These are phyloP conservation scores for Phallusia fumigata DNA, from an alignment of 23 tunicate species.

Conservation along the genomic window DNA sequence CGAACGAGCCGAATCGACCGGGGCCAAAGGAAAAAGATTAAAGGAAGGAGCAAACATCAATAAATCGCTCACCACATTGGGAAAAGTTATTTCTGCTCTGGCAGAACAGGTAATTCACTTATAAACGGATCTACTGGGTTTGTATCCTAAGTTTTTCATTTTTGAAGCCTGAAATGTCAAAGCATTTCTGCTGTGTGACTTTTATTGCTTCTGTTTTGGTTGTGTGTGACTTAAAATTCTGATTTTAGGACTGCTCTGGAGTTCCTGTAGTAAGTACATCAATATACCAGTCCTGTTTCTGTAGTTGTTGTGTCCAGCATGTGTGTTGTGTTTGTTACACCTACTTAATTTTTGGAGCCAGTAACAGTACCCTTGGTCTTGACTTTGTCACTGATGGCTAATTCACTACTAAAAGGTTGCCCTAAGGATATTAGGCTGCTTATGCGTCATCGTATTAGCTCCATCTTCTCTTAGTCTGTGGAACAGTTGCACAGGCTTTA, in stretches of 20 bases:
- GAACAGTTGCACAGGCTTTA: neutral
- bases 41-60: conserved; percentile 99
- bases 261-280: conserved; percentile 16
- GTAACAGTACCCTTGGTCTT: neutral
- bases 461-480: neutral
- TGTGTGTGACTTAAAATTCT: neutral
- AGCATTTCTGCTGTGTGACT: neutral
- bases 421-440: neutral
- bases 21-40: conserved; percentile 92
- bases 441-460: neutral
- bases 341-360: too few relatives aligned
- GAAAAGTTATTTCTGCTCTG: conserved; percentile 90
- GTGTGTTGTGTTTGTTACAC: conserved; percentile 1
- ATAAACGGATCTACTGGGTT: neutral
- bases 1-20: conserved; percentile 97
- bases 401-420: neutral
- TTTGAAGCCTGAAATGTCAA: neutral
- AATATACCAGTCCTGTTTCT: neutral
- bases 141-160: neutral
- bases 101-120: conserved; percentile 69
- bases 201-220: too few relatives aligned
- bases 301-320: neutral
- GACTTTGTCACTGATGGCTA: neutral
- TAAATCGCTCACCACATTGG: conserved; percentile 92
- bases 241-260: conserved; percentile 24